These are phyloP conservation scores for Nemotelus nigrinus DNA, from an alignment of 2,888 invertebrate species.

Conservation along the genomic window DNA sequence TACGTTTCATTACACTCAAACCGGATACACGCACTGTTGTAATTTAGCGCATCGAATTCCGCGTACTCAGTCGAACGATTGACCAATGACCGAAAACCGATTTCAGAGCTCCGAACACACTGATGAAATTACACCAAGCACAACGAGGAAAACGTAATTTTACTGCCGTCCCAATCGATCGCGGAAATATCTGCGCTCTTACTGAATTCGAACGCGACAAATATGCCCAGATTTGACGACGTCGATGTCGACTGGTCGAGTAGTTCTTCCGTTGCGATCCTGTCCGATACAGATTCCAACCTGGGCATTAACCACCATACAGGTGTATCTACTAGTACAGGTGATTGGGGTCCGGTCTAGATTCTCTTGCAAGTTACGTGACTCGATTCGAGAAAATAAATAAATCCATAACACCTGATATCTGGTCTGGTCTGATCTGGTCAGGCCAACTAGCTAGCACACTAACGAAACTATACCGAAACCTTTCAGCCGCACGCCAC, in stretches of 20 bases:
- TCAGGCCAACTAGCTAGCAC: too few relatives aligned
- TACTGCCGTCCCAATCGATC: not conserved
- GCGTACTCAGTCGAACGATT: too few relatives aligned
- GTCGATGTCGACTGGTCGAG: too few relatives aligned
- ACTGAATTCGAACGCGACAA: slow-evolving; percentile 25
- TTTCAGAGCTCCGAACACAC: too few relatives aligned
- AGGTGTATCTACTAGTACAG: not conserved
- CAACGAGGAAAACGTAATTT: too few relatives aligned
- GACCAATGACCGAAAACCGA: too few relatives aligned
- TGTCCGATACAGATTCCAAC: not conserved
- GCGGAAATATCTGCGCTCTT: slow-evolving; percentile 19
- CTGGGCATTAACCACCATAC: not conserved
- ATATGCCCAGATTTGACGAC: not conserved
- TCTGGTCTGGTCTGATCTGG: not conserved
- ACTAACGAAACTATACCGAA: not conserved
- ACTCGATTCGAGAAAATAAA: slow-evolving; percentile 8
- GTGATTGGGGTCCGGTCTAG: slow-evolving; percentile 16
- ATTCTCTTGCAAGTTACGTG: slow-evolving; percentile 19
- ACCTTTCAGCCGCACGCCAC: slow-evolving; percentile 18
- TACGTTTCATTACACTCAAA: too few relatives aligned
- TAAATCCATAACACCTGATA: not conserved
- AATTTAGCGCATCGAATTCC: too few relatives aligned
- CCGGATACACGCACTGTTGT: too few relatives aligned
- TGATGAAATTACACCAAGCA: too few relatives aligned
- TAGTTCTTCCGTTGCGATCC: slow-evolving; percentile 10